phyloP scores from a whole-genome alignment of 2,888 invertebrate species.

The Hyles lineata region DNA sequence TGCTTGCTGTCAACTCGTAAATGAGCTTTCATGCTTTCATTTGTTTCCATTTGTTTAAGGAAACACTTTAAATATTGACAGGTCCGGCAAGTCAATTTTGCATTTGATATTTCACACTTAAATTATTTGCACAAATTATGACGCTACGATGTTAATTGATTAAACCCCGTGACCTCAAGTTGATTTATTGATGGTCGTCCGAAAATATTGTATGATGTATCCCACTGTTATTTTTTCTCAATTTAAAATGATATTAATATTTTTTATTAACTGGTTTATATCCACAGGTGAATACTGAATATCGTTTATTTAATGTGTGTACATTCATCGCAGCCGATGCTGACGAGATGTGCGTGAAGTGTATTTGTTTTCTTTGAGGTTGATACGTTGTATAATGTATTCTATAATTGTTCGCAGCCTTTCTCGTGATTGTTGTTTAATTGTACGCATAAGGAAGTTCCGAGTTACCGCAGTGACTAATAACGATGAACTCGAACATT shows the following conservation, averaged over 20 bases:
- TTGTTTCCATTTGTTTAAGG: conserved; percentile 29
- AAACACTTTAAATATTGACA: conserved; percentile 46
- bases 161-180: background rate
- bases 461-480: conserved; percentile 32
- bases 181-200: background rate
- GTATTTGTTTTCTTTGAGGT: background rate
- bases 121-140: conserved; percentile 36
- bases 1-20: background rate
- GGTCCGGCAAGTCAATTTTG: conserved; percentile 33
- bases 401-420: background rate
- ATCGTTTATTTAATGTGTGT: too few species aligned
- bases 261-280: too few species aligned
- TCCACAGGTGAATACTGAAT: too few species aligned
- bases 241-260: background rate
- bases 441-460: conserved; percentile 15
- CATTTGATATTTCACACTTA: conserved; percentile 33
- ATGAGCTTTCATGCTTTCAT: background rate
- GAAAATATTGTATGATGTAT: background rate
- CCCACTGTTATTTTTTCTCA: background rate
- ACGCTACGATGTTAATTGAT: background rate
- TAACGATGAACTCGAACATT: conserved; percentile 43
- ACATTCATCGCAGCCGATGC: too few species aligned
- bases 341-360: background rate
- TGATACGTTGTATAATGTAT: background rate
- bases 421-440: conserved; percentile 2